Conservation (phyloP, 2,888 invertebrate species). For the Galeruca laticollis region DNA sequence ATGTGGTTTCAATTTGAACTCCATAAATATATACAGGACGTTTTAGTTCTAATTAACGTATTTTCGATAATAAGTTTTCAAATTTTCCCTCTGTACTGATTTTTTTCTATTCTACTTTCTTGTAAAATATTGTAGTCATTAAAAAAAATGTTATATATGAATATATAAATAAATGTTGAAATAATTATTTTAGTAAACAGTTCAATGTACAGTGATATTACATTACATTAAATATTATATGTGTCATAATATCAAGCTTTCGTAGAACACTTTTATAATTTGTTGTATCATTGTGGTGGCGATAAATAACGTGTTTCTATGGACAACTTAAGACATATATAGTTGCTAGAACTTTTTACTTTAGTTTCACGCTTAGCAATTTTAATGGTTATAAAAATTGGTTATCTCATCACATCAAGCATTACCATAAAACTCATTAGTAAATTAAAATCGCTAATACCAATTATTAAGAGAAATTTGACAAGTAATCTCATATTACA, state of each 20-base stretch:
- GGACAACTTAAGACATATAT: slow-evolving; percentile 5
- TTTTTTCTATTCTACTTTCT: slow-evolving; percentile 25
- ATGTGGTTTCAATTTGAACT: too few species aligned
- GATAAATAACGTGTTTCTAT: not conserved
- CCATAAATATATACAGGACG: too few species aligned
- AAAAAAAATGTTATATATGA: slow-evolving; percentile 41
- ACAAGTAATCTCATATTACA: too few species aligned
- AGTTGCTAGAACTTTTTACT: not conserved
- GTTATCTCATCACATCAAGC: not conserved
- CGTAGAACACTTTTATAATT: slow-evolving; percentile 42
- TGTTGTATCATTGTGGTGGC: slow-evolving; percentile 13
- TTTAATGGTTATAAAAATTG: not conserved
- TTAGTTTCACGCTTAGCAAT: slow-evolving; percentile 4
- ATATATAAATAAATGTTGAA: slow-evolving; percentile 48
- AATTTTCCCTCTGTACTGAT: not conserved
- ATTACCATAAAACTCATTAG: too few species aligned
- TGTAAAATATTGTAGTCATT: slow-evolving; percentile 43
- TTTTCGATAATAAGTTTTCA: not conserved
- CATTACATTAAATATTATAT: slow-evolving; percentile 20
- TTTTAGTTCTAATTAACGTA: not conserved
- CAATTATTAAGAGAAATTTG: too few species aligned
- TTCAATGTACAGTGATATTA: slow-evolving; percentile 54
- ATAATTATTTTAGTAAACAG: slow-evolving; percentile 48
- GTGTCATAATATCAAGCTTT: slow-evolving; percentile 47
- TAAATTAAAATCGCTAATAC: too few species aligned